Evolutionary conservation across 2,113 vertebrate species (phyloP).

Genomic region (Platichthys stellatus): DNA sequence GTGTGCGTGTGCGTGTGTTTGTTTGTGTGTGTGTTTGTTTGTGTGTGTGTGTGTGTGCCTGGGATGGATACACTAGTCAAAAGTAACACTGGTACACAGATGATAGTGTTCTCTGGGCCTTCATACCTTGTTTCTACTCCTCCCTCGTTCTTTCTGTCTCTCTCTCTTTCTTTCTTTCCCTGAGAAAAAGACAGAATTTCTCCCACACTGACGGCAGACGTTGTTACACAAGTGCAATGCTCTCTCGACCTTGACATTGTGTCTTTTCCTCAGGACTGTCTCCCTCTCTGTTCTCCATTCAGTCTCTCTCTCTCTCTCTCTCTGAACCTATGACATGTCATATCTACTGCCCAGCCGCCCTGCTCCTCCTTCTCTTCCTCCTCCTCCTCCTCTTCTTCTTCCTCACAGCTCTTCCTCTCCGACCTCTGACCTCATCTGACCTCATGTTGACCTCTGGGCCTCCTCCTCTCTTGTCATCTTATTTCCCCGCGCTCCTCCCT

Average conservation of each 20-base stretch:
- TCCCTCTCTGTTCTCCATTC: conserved; percentile 47
- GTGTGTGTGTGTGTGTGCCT: conserved; percentile 51
- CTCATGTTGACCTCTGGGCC: conserved; percentile 87
- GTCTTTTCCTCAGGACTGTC: conserved; percentile 61
- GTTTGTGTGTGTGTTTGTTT: not conserved
- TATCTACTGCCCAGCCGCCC: conserved; percentile 77
- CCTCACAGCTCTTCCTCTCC: conserved; percentile 85
- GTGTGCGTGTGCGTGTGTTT: too few species aligned
- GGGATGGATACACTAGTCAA: conserved; percentile 68
- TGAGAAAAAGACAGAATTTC: conserved; percentile 69
- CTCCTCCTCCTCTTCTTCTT: conserved; percentile 79
- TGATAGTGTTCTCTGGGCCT: conserved; percentile 72
- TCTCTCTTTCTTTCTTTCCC: conserved; percentile 37
- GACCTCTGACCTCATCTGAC: conserved; percentile 90
- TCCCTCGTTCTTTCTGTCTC: conserved; percentile 40
- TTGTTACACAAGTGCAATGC: not conserved
- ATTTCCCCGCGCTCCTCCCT: conserved; percentile 70
- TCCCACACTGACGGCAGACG: conserved; percentile 19
- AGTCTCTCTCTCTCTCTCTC: conserved; percentile 59
- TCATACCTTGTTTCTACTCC: conserved; percentile 72
- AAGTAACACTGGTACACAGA: conserved; percentile 51
- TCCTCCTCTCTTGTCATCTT: conserved; percentile 82
- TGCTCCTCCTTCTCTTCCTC: conserved; percentile 74
- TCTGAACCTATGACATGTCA: conserved; percentile 76
- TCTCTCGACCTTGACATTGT: conserved; percentile 34